Evolutionary conservation across 2,797 vertebrate species (phyloP).

Genomic region (Passerculus sandwichensis): DNA sequence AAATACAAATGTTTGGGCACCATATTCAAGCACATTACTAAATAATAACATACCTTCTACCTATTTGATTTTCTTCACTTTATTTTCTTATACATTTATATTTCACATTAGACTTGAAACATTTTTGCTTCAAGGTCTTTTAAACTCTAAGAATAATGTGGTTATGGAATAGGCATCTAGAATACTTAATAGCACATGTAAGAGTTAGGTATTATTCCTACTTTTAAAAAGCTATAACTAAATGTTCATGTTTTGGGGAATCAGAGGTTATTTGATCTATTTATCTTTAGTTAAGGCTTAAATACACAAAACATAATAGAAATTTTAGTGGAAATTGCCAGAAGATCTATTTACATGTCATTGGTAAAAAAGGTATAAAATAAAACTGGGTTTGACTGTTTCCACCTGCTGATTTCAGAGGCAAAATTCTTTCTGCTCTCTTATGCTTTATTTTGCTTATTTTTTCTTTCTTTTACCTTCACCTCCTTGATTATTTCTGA

Average conservation of each 20-base stretch:
- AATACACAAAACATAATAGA: not conserved
- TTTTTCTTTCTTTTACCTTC: not conserved
- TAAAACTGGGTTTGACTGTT: not conserved
- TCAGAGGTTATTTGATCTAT: not conserved
- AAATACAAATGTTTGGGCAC: not conserved
- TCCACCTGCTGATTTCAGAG: not conserved
- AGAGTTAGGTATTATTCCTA: not conserved
- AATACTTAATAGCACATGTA: not conserved
- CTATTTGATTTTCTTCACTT: not conserved
- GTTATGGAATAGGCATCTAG: not conserved
- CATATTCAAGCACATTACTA: not conserved
- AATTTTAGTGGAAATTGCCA: not conserved
- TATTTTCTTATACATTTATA: not conserved
- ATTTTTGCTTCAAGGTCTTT: not conserved
- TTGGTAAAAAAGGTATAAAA: not conserved
- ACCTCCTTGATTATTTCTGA: not conserved
- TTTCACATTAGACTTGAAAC: not conserved
- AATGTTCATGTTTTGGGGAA: not conserved
- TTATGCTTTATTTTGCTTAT: not conserved
- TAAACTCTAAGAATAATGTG: not conserved
- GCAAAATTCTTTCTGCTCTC: not conserved
- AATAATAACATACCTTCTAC: not conserved
- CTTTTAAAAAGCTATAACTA: not conserved
- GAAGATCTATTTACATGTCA: not conserved
- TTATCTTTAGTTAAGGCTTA: not conserved